Evolutionary conservation across 2,888 invertebrate genomes (phyloP).

Genomic region (Drosophila robusta): DNA sequence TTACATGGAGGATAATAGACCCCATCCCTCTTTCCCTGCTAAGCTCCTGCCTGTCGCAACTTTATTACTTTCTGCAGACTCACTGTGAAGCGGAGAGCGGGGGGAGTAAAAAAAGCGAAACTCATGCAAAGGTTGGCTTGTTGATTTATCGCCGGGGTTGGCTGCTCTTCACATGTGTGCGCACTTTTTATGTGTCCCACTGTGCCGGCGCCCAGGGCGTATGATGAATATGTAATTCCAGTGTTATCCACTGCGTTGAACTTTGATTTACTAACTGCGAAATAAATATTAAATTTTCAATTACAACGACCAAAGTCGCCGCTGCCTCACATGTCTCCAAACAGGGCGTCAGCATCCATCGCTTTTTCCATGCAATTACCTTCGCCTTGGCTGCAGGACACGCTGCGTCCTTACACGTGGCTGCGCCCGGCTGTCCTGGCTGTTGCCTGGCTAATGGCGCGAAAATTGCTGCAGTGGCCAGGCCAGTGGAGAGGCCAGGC

Average conservation of each 20-base stretch:
- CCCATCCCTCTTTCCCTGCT: neutral
- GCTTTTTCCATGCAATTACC: conserved; percentile 79
- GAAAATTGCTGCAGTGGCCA: conserved; percentile 44
- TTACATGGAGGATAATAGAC: conserved; percentile 59
- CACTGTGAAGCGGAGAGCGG: conserved; percentile 35
- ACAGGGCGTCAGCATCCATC: conserved; percentile 23
- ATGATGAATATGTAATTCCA: conserved; percentile 77
- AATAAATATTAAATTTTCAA: conserved; percentile 80
- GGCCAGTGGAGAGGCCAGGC: neutral
- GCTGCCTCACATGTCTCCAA: conserved; percentile 27
- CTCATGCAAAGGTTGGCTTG: conserved; percentile 79
- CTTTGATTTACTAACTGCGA: conserved; percentile 80
- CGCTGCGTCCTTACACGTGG: conserved; percentile 57
- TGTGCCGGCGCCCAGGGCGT: conserved; percentile 59
- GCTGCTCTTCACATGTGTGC: conserved; percentile 53
- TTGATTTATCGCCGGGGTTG: conserved; percentile 68
- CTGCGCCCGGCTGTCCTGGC: conserved; percentile 21
- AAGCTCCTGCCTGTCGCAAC: conserved; percentile 27
- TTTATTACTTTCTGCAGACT: conserved; percentile 78
- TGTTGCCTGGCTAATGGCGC: conserved; percentile 55
- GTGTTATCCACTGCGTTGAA: conserved; percentile 72
- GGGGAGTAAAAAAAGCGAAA: conserved; percentile 42
- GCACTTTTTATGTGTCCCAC: conserved; percentile 46
- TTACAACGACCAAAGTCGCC: conserved; percentile 51
- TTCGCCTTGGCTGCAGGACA: conserved; percentile 53